Base-by-base conservation (phyloP, 92 coral and sea anemone species). In the Actinernus sp. region DNA sequence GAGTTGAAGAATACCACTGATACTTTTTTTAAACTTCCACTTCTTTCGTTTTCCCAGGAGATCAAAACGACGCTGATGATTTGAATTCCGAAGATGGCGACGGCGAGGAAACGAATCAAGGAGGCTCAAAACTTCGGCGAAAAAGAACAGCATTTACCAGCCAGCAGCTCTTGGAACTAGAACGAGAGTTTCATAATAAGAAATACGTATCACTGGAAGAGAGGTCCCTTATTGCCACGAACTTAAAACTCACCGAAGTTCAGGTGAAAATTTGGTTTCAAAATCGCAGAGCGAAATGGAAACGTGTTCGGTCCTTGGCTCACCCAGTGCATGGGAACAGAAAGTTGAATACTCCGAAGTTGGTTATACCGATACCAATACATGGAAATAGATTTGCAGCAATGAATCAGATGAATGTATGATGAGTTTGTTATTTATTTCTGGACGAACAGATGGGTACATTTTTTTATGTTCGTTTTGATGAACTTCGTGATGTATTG, bases 251-350 rank as follows among this genome's bases (percentile, higher is more conserved):
- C 9, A 83, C 94, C 10, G 98, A 94, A 55, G 96, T 91, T 19
- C 98, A 94, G 81, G 98, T 94, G 37, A 94, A 94, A 81, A 94
- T 94, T 51, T 94, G 98, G 98, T 94, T 94, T 65, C 98, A 94
- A 79, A 94, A 94, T 54, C 86, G 98, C 33, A 86, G 98, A 9
- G 98, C 98, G n/a, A 94, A 94, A 55, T 94, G 98, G 98, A 94
- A 94, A 41, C 88, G 98, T n/a, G 97, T 94, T 17, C 84, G 98
- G 12, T 76, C 98, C 2, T 60, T 88, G 16, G 94, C 95, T 1
- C 92, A 96, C 28, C 76, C 73, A 36, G 85, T 82, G 14, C 90
- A 92, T 77, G 96, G 93, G 26, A 83, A 75, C 70, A 79, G 92
- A 26, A 90, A 90, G 73, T 54, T 85, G 44, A 83, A 78, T 46